A percentile compares a stretch with the other conserved stretches of the same genome.
These are phyloP conservation scores for Origma solitaria DNA, from an alignment of 2,113 vertebrate species.

Conservation along the genomic window DNA sequence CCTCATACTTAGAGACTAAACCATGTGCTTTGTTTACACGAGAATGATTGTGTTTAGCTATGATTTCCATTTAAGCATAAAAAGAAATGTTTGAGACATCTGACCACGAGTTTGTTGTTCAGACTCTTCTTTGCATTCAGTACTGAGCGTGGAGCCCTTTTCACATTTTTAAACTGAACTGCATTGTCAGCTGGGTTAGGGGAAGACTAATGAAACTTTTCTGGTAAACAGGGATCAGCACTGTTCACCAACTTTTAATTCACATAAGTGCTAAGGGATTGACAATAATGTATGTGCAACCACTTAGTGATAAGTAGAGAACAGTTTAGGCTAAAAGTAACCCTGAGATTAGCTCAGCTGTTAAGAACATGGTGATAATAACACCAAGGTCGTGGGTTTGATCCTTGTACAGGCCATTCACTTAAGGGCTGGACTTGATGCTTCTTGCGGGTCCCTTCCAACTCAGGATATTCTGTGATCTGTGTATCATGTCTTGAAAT, in stretches of 20 bases:
- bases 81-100: not conserved
- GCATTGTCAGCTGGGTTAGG: not conserved
- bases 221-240: not conserved
- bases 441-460: rapidly evolving
- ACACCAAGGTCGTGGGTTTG: not conserved
- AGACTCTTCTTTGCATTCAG: not conserved
- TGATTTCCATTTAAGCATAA: not conserved
- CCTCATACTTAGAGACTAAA: not conserved
- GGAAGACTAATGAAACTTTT: not conserved
- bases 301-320: not conserved
- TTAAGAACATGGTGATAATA: not conserved
- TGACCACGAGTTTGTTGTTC: not conserved
- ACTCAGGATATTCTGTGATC: not conserved
- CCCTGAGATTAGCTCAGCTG: not conserved
- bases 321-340: not conserved
- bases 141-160: not conserved
- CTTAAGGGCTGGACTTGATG: not conserved
- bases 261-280: not conserved
- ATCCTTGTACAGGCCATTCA: not conserved
- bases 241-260: not conserved
- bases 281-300: not conserved
- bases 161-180: not conserved
- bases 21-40: not conserved
- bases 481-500: not conserved
- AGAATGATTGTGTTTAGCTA: not conserved